Evolutionary conservation across 2,888 invertebrate genomes (phyloP), one percentile per base, ranked within the genome.

Genomic region (Drepana falcataria): DNA sequence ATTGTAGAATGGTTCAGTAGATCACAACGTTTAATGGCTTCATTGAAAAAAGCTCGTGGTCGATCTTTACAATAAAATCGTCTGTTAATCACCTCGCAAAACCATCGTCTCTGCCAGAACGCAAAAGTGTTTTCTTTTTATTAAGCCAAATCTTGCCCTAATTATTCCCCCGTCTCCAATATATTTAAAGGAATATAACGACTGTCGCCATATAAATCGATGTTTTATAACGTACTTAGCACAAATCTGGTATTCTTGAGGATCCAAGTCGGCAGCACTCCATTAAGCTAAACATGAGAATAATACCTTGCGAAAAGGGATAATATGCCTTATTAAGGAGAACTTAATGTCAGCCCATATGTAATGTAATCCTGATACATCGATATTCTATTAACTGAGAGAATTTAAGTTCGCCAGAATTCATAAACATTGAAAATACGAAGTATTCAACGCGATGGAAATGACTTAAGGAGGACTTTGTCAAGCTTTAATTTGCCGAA

Each of bases 151-250:
- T 4, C 49, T 21, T 21, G 35, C 2, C 37, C 9, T 33, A 3
- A 51, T 41, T 2, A 51, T 51, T 41, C 5, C 49, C 4, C 2
- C 49, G n/a, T n/a, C 35, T 35, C 49, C 35, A 49, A 49, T 35
- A 21, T 51, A 3, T 6, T 49, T 40, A 40, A 63, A 44, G 58
- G 55, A 55, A 69, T 73, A 76, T 75, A 78, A 76, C 77, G 77
- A 68, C 58, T 65, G 70, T 68, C 69, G 68, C 65, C 65, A 68
- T 73, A 75, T 75, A 72, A 68, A 68, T 62, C 67, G 66, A 82
- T 83, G 84, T 79, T 87, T 88, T 85, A 87, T 76, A 68, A 64
- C 63, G 74, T 85, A 82, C 85, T 87, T 87, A 87, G 70, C 75
- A 68, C 72, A 76, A 80, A 83, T 81, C 82, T 75, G 60, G 56